Conservation (phyloP, 2,797 vertebrate genomes). For the Psittacula echo region DNA sequence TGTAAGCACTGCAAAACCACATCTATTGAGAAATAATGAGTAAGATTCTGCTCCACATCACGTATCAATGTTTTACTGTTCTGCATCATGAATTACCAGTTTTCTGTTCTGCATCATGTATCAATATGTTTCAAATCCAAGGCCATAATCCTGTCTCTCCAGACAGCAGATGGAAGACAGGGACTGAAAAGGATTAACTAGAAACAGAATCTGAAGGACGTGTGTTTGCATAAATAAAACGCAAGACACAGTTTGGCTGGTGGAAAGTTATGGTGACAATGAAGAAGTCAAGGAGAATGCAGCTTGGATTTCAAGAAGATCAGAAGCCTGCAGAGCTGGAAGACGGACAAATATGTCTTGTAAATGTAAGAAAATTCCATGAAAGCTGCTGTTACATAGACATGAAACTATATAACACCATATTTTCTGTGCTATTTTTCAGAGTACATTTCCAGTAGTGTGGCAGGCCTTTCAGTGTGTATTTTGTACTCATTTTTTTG, state of each 20-base stretch:
- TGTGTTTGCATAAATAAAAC: conserved; percentile 13
- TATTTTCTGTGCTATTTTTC: not conserved
- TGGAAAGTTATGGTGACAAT: conserved; percentile 15
- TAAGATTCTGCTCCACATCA: not conserved
- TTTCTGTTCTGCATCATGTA: conserved; percentile 13
- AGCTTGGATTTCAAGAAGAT: conserved; percentile 26
- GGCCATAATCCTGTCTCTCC: conserved; percentile 3
- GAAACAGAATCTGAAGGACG: conserved; percentile 9
- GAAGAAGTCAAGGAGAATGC: conserved; percentile 12
- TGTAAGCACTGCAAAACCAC: not conserved
- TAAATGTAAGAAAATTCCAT: conserved; percentile 18
- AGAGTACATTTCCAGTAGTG: not conserved
- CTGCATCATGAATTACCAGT: not conserved
- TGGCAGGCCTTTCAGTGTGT: not conserved
- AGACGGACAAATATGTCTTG: conserved; percentile 3
- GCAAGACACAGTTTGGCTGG: not conserved
- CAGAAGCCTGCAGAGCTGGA: conserved; percentile 27
- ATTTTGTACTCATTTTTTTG: not conserved
- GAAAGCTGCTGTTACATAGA: not conserved
- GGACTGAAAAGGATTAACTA: conserved; percentile 28
- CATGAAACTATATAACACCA: not conserved
- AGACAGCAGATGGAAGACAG: conserved; percentile 15
- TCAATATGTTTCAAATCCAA: conserved; percentile 10
- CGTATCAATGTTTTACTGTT: not conserved
- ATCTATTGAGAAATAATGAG: not conserved